A percentile compares a stretch with the other conserved stretches of the same genome.
phyloP scores from a whole-genome alignment of 2,888 invertebrate genomes.

The Nipponacmea schrenckii region DNA sequence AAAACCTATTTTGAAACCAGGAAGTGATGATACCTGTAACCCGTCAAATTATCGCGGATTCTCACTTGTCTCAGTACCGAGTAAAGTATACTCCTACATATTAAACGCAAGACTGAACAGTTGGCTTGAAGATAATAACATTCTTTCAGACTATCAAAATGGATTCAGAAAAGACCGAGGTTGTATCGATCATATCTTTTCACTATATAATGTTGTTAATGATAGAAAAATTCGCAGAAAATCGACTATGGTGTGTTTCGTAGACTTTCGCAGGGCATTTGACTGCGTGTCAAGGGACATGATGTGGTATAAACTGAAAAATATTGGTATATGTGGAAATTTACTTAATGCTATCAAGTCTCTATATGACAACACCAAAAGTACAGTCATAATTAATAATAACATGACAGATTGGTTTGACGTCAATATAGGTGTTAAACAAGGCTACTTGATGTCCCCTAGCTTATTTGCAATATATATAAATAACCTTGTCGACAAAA shows the following conservation, averaged over 20 bases:
- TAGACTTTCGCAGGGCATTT: background rate
- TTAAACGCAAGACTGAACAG: background rate
- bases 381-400: background rate
- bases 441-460: background rate
- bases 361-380: background rate
- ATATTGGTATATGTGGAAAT: background rate
- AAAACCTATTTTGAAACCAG: background rate
- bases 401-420: background rate
- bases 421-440: background rate
- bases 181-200: background rate
- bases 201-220: background rate
- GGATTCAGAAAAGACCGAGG: background rate
- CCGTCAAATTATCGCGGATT: background rate
- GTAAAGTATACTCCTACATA: background rate
- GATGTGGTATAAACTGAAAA: background rate
- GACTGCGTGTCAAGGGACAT: background rate
- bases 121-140: background rate
- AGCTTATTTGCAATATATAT: background rate
- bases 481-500: background rate
- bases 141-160: background rate
- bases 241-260: background rate
- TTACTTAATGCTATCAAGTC: background rate
- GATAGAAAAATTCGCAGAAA: background rate
- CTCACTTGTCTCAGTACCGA: background rate
- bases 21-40: background rate